Conservation (phyloP, 1,140 invertebrate species). For the Nylanderia fulva region DNA sequence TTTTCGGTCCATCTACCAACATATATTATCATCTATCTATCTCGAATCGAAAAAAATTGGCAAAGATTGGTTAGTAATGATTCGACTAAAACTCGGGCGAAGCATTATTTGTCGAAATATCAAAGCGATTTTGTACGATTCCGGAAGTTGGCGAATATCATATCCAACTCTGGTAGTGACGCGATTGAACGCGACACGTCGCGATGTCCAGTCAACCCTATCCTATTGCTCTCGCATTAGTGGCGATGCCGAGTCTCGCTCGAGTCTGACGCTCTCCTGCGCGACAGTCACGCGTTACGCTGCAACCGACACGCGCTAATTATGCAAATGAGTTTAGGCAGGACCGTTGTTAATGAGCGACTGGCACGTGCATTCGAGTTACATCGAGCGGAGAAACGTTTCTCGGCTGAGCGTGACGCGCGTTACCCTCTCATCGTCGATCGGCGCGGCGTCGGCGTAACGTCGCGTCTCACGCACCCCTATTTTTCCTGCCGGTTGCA, state of each 20-base stretch:
- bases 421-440: not conserved
- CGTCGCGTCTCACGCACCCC: not conserved
- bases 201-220: constrained; percentile 17
- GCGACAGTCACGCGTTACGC: constrained; percentile 68
- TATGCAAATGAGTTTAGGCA: constrained; percentile 80
- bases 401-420: constrained; percentile 22
- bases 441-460: not conserved
- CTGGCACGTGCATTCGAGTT: constrained; percentile 70
- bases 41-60: too few species aligned
- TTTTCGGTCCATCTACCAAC: too few species aligned
- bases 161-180: constrained; percentile 28
- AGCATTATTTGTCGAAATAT: too few species aligned
- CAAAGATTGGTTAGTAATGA: constrained; percentile 18
- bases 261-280: constrained; percentile 51
- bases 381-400: constrained; percentile 70
- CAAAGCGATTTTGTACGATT: constrained; percentile 7
- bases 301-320: constrained; percentile 76
- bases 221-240: constrained; percentile 65
- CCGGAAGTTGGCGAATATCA: constrained; percentile 53
- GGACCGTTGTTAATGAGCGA: constrained; percentile 76
- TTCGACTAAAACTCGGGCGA: not conserved
- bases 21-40: too few species aligned
- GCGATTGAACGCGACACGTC: not conserved
- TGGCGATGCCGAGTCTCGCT: constrained; percentile 69
- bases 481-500: constrained; percentile 43